Conservation (phyloP, 2,888 invertebrate species). For the Sarcophaga variegata region DNA sequence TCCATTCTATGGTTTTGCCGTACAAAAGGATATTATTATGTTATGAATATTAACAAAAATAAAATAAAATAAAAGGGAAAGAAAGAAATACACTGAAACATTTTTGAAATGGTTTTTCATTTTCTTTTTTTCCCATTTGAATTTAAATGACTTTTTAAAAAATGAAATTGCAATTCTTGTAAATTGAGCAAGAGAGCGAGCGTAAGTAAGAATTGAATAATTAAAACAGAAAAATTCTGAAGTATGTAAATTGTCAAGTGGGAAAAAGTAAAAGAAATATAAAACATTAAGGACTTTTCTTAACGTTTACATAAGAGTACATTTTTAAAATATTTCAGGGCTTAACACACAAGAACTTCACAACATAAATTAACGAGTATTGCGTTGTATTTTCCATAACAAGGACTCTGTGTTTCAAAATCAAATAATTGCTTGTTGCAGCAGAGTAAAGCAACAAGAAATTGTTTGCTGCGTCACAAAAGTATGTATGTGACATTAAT, state of each 20-base stretch:
- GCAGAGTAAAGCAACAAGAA: no score
- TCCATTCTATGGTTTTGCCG: no score
- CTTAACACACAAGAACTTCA: no score
- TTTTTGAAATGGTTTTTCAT: conserved; percentile 44
- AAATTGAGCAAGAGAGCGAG: background rate
- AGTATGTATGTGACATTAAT: no score
- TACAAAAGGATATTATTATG: background rate
- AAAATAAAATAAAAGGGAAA: conserved; percentile 17
- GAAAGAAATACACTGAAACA: conserved; percentile 13
- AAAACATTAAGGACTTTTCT: conserved; percentile 18
- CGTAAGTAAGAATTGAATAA: conserved; percentile 48
- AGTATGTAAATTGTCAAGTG: conserved; percentile 53
- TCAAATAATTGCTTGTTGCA: no score
- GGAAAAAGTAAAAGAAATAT: conserved; percentile 2
- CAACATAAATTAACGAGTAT: no score
- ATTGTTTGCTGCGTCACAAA: no score
- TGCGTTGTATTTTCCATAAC: no score
- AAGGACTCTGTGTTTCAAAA: no score
- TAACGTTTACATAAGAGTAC: background rate
- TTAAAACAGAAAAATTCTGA: conserved; percentile 58
- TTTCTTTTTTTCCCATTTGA: conserved; percentile 21
- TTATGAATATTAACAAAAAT: conserved; percentile 38
- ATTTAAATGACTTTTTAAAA: conserved; percentile 57
- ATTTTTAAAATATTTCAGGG: no score
- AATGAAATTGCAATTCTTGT: conserved; percentile 32